These are phyloP conservation scores for Mercenaria mercenaria DNA, from an alignment of 1,140 invertebrate species.

Conservation along the genomic window DNA sequence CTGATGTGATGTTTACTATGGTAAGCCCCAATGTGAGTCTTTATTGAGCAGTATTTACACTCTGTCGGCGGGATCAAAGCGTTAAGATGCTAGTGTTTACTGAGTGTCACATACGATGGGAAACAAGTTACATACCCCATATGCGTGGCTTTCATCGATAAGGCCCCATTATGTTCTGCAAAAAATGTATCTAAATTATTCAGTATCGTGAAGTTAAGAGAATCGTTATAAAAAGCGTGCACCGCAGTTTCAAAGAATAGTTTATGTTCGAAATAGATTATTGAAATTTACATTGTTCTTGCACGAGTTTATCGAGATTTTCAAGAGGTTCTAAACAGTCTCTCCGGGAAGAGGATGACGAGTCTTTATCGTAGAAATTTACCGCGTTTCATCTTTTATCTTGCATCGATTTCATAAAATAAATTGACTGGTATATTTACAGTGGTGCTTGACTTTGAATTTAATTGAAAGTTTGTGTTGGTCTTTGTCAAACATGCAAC, in stretches of 20 bases:
- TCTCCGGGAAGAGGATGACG: slow-evolving; percentile 31
- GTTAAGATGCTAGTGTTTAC: slow-evolving; percentile 30
- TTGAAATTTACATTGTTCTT: slow-evolving; percentile 16
- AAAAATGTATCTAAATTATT: slow-evolving; percentile 31
- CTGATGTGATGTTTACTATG: slow-evolving; percentile 49
- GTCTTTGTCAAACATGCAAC: slow-evolving; percentile 36
- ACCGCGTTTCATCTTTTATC: slow-evolving; percentile 48
- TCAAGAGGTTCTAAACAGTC: background rate
- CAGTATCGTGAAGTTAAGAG: background rate
- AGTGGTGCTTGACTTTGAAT: slow-evolving; percentile 43
- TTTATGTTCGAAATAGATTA: background rate
- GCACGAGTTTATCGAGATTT: background rate
- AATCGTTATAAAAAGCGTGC: background rate
- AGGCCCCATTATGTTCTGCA: slow-evolving; percentile 1
- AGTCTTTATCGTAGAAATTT: slow-evolving; percentile 17
- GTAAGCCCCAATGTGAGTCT: slow-evolving; percentile 6
- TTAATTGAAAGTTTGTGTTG: slow-evolving; percentile 56
- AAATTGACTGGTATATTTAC: slow-evolving; percentile 47
- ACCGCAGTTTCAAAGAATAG: background rate
- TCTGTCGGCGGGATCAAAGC: slow-evolving; percentile 33
- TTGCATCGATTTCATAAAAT: slow-evolving; percentile 47
- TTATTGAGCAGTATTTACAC: slow-evolving; percentile 38
- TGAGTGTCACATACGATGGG: slow-evolving; percentile 10
- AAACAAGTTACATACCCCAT: slow-evolving; percentile 14
- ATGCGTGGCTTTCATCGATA: background rate